Evolutionary conservation across 2,797 vertebrate genomes (phyloP), one percentile per base, ranked within the genome.

Genomic region (Remorina albescens): DNA sequence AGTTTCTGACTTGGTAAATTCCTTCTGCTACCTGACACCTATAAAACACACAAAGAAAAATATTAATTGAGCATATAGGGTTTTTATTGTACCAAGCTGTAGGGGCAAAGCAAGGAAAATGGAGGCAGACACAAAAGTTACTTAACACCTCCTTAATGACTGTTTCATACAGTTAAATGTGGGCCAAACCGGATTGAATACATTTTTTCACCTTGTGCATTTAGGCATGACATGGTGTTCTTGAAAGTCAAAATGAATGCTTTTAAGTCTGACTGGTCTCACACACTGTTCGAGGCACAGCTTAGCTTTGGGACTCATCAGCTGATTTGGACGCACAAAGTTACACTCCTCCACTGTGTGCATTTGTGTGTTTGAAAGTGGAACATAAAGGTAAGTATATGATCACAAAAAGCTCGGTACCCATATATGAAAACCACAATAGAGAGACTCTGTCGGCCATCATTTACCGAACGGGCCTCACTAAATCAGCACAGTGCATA

Each of bases 401-500:
- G 23, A 58, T 13, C 49, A 30, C 46, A 39, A 62, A 60, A 74
- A 84, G 68, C 83, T 84, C 76, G 50, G 37, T 16, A 53, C 39
- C 30, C 41, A 1, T 34, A 39, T 28, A 49, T 36, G 10, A 67
- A 67, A 69, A 46, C 51, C 32, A 66, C 21, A n/a, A 47, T 11
- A 51, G 32, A 61, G 39, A 51, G 36, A 71, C 23, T 69, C 32
- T 61, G 28, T 50, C 49, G 19, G 16, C 64, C 54, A 19, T 58
- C 53, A 23, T 39, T 58, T 19, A 66, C 69, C 62, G 30, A 36
- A 30, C 46, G 44, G 36, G 57, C 44, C 64, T 56, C 59, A 30
- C 58, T 60, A 42, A 68, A 54, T 23, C 50, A 50, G 62, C 28
- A 30, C 73, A 66, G 64, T 75, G 84, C 85, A 62, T 83, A 13